Base-by-base conservation (phyloP, 2,113 vertebrate genomes). In the Hypanus sabinus region DNA sequence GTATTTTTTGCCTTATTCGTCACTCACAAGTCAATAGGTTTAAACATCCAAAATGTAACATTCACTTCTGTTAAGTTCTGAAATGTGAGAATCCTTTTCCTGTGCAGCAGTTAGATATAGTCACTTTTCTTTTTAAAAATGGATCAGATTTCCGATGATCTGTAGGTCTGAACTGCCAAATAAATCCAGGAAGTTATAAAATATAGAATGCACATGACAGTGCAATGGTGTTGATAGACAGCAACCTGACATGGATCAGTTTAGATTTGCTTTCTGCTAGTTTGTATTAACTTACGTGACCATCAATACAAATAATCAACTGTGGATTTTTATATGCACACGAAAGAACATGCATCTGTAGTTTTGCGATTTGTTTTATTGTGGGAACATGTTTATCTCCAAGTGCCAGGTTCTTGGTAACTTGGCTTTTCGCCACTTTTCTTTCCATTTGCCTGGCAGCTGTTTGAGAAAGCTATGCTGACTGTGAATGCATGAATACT, bases 141-240 rank as follows among this genome's bases (percentile, higher is more conserved):
- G 91, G 91, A 93, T 93, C 91, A 93, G 91, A 93, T 93, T 93
- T 93, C 91, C 46, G 91, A 93, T 93, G 90, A 93, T 75, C 91
- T 93, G 68, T 93, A 55, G 24, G 33, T 75, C 91, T 93, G 91
- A 73, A 93, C 70, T 73, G 68, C 70, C 36, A 93, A 93, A 70
- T 75, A 93, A 93, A 75, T 93, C 91, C 91, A 93, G 91, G 91
- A 93, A 93, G 91, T 55, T 93, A 93, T 93, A 93, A 93, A 93
- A 93, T 73, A 93, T 73, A 93, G 70, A 93, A 93, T 93, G 91
- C 70, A 46, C 91, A 93, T 93, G 91, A 93, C 18, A 55, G 70
- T 20, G 36, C 33, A 24, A 71, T 93, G 36, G 70, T 75, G 38
- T 55, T 93, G 91, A 93, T 93, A 73, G 70, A 93, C 91, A 93